A percentile compares a stretch with the other conserved stretches of the same genome.
Conservation (phyloP, 1,140 invertebrate species). For the Scaptomyza montana region DNA sequence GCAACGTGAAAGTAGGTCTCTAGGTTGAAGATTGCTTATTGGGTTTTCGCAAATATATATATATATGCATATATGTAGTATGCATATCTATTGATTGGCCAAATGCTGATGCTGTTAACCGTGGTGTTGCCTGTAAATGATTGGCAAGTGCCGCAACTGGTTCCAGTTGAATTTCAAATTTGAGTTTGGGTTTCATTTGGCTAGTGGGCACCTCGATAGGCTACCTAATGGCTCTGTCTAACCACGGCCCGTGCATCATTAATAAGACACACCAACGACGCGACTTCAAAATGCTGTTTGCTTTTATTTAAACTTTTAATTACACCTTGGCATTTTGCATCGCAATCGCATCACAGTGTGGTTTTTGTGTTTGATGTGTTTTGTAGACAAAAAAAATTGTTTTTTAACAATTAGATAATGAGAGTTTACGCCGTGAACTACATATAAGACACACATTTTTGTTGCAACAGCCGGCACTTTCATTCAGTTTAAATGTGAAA, state of each 20-base stretch:
- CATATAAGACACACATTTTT: neutral
- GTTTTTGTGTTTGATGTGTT: conserved; percentile 6
- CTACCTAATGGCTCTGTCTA: conserved; percentile 63
- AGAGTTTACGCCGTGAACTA: neutral
- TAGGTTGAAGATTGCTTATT: conserved; percentile 58
- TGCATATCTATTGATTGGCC: conserved; percentile 62
- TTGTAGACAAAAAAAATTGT: conserved; percentile 18
- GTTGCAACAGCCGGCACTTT: conserved; percentile 17
- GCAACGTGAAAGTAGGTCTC: conserved; percentile 73
- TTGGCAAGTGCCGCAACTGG: conserved; percentile 72
- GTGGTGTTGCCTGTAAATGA: conserved; percentile 33
- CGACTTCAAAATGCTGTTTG: conserved; percentile 23
- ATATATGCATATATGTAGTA: conserved; percentile 9
- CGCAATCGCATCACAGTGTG: neutral
- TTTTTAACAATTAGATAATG: neutral
- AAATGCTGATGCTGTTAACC: conserved; percentile 27
- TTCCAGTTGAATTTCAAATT: conserved; percentile 45
- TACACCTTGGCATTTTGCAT: conserved; percentile 78
- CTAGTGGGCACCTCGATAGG: conserved; percentile 24
- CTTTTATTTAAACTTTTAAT: conserved; percentile 68
- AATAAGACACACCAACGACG: conserved; percentile 57
- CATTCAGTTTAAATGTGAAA: conserved; percentile 12
- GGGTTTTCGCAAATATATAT: conserved; percentile 34
- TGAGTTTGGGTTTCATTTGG: conserved; percentile 32
- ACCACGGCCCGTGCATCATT: conserved; percentile 65